Conservation (phyloP, 1,140 invertebrate species). For the Lepeophtheirus salmonis region DNA sequence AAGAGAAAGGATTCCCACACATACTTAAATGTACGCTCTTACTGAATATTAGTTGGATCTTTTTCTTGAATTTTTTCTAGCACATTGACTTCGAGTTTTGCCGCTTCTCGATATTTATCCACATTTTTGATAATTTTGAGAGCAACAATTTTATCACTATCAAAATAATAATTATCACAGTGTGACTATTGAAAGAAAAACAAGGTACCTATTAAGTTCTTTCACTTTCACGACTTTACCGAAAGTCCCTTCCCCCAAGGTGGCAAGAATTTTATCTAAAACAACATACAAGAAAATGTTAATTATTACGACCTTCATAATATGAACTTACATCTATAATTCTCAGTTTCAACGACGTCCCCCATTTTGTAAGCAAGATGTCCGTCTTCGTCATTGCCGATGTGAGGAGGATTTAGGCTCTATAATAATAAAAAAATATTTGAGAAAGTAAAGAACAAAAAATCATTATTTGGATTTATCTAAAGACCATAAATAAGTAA, state of each 20-base stretch:
- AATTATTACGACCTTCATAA: too few species aligned
- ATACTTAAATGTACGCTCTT: conserved; percentile 38
- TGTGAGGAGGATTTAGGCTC: not conserved
- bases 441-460: not conserved
- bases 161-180: too few species aligned
- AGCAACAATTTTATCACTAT: conserved; percentile 70
- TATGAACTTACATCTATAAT: conserved; percentile 14
- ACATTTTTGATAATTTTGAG: conserved; percentile 99
- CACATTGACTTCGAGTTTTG: conserved; percentile 87
- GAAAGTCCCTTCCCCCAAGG: conserved; percentile 96
- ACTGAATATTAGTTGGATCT: conserved; percentile 85
- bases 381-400: conserved; percentile 11
- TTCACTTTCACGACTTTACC: conserved; percentile 97
- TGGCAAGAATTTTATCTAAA: conserved; percentile 86
- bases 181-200: too few species aligned
- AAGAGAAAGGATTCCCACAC: not conserved
- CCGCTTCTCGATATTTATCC: conserved; percentile 95
- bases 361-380: conserved; percentile 15
- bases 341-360: conserved; percentile 12
- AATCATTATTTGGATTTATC: too few species aligned
- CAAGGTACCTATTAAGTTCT: conserved; percentile 74
- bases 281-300: too few species aligned
- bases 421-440: not conserved
- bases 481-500: not conserved
- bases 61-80: conserved; percentile 80